These are phyloP conservation scores for Pipistrellus pipistrellus DNA, from an alignment of 2,797 vertebrate species.

Conservation along the genomic window DNA sequence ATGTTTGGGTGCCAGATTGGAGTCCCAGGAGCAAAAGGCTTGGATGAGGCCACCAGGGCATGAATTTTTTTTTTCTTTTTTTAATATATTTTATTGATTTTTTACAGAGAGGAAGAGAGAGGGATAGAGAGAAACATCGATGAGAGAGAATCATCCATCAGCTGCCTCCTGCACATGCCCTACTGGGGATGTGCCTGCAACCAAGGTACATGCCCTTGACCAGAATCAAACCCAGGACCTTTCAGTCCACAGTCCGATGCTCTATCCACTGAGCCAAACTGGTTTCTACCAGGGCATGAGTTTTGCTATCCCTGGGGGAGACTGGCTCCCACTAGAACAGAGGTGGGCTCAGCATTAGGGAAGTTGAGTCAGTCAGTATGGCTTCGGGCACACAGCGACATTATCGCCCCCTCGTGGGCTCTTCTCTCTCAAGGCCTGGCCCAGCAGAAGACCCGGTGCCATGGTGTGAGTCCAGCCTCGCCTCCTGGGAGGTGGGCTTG, in stretches of 20 bases:
- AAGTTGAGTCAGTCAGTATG: accelerated
- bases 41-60: background rate
- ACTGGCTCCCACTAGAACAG: background rate
- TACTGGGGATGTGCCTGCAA: too few relatives aligned
- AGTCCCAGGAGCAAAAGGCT: background rate
- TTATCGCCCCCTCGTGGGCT: background rate
- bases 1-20: accelerated
- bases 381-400: background rate
- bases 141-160: too few relatives aligned
- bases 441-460: too few relatives aligned
- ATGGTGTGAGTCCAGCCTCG: background rate
- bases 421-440: background rate
- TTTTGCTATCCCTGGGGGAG: background rate
- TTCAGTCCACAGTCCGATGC: too few relatives aligned
- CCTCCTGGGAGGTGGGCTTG: background rate
- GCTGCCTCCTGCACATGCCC: too few relatives aligned
- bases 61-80: too few relatives aligned
- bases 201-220: too few relatives aligned
- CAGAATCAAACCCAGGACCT: too few relatives aligned
- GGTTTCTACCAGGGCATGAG: background rate
- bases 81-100: too few relatives aligned
- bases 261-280: too few relatives aligned
- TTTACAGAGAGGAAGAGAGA: too few relatives aligned
- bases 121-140: too few relatives aligned
- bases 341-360: background rate